A percentile compares a stretch with the other conserved stretches of the same genome.
Conservation (phyloP, 2,113 vertebrate species). For the Dendrocopos noguchii region DNA sequence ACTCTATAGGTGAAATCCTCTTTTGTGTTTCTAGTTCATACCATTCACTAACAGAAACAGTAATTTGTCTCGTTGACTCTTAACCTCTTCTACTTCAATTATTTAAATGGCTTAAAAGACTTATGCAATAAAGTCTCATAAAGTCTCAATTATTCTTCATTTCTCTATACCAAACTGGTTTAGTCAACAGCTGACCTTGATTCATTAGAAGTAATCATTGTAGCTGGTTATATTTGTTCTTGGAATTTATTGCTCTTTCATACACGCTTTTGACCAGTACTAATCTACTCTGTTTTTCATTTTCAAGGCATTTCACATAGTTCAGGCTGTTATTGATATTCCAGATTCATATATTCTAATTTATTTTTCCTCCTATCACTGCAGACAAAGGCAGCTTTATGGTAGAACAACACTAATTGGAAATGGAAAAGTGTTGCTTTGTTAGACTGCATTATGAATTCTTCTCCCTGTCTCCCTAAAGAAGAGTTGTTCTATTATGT, state of each 20-base stretch:
- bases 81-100: neutral
- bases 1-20: neutral
- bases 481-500: neutral
- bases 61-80: neutral
- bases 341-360: constrained; percentile 6
- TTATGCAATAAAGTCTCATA: neutral
- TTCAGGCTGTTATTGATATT: constrained; percentile 33
- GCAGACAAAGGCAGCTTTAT: constrained; percentile 13
- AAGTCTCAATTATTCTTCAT: constrained; percentile 5
- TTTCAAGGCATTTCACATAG: constrained; percentile 5
- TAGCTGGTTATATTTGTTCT: neutral
- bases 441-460: neutral
- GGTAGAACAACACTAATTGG: neutral
- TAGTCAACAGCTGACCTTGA: neutral
- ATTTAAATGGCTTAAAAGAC: constrained; percentile 19
- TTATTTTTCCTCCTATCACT: neutral
- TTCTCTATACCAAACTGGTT: constrained; percentile 13
- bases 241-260: constrained; percentile 36
- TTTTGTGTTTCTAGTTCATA: neutral
- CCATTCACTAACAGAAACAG: neutral
- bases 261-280: neutral
- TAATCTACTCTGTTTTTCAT: constrained; percentile 1
- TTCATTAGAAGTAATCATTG: neutral
- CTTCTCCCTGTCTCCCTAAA: neutral
- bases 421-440: neutral